Percentiles rank a stretch among this genome's conserved stretches.
Evolutionary conservation across 2,113 vertebrate genomes (phyloP).

Genomic region (Oncorhynchus gorbuscha): DNA sequence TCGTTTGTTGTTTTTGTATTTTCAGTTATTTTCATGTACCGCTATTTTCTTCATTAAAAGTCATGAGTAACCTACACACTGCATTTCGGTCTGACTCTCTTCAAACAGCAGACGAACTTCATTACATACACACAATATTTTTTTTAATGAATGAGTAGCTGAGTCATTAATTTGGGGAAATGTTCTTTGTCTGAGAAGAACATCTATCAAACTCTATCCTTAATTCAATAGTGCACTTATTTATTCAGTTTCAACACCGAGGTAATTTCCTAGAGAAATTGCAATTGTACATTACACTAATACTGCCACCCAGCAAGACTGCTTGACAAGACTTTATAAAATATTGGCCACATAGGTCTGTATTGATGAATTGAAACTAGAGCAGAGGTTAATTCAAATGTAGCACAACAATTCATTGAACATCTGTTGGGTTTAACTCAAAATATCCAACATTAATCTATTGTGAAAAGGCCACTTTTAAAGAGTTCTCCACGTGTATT

Average conservation of each 20-base stretch:
- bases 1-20: too few relatives aligned
- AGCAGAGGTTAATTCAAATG: not conserved
- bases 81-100: too few relatives aligned
- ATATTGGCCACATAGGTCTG: too few relatives aligned
- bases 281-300: not conserved
- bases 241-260: not conserved
- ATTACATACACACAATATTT: not conserved
- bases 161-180: not conserved
- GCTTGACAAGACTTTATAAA: too few relatives aligned
- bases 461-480: not conserved
- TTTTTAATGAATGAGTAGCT: not conserved
- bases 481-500: constrained; percentile 24
- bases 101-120: too few relatives aligned
- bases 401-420: not conserved
- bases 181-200: not conserved
- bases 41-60: too few relatives aligned
- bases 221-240: not conserved
- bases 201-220: not conserved
- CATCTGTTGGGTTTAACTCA: not conserved
- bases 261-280: not conserved
- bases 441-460: not conserved
- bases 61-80: too few relatives aligned
- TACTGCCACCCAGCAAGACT: too few relatives aligned
- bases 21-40: too few relatives aligned
- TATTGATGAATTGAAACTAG: too few relatives aligned